A percentile compares a stretch with the other conserved stretches of the same genome.
Evolutionary conservation across 2,113 vertebrate species (phyloP).

Genomic region (Gasterosteus nipponicus): DNA sequence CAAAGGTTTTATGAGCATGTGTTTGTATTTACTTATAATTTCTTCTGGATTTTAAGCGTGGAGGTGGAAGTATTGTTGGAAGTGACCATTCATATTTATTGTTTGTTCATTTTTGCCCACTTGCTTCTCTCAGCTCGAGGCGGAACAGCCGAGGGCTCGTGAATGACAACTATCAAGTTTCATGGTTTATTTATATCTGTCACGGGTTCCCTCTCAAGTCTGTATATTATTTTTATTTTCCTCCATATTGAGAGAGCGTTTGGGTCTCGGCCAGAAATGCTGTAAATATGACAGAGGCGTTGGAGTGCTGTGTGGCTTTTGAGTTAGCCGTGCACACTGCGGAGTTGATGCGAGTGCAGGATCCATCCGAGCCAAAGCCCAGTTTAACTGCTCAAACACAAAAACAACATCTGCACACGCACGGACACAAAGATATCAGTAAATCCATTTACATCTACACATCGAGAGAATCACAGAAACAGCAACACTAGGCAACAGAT

Average conservation of each 20-base stretch:
- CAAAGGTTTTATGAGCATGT: constrained; percentile 69
- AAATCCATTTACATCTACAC: constrained; percentile 66
- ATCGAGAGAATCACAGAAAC: constrained; percentile 59
- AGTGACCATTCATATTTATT: constrained; percentile 70
- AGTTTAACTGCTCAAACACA: constrained; percentile 55
- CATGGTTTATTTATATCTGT: constrained; percentile 65
- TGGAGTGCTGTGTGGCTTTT: constrained; percentile 56
- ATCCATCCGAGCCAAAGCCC: constrained; percentile 58
- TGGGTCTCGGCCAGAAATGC: constrained; percentile 63
- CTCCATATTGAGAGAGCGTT: constrained; percentile 47
- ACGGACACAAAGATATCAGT: constrained; percentile 57
- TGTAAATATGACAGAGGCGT: constrained; percentile 72
- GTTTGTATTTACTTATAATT: constrained; percentile 74
- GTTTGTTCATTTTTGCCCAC: constrained; percentile 59
- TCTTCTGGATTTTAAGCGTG: constrained; percentile 73
- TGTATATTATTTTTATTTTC: constrained; percentile 64
- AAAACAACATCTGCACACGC: constrained; percentile 37
- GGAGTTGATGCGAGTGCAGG: constrained; percentile 46
- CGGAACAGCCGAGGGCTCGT: constrained; percentile 49
- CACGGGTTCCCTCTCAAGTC: constrained; percentile 61
- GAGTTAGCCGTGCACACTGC: constrained; percentile 53
- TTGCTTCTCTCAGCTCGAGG: constrained; percentile 45
- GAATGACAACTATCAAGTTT: constrained; percentile 50
- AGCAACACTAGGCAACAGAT: constrained; percentile 58
- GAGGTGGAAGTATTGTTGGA: constrained; percentile 71